Conservation (phyloP, 2,797 vertebrate genomes). For the Lindbergichthys nudifrons region DNA sequence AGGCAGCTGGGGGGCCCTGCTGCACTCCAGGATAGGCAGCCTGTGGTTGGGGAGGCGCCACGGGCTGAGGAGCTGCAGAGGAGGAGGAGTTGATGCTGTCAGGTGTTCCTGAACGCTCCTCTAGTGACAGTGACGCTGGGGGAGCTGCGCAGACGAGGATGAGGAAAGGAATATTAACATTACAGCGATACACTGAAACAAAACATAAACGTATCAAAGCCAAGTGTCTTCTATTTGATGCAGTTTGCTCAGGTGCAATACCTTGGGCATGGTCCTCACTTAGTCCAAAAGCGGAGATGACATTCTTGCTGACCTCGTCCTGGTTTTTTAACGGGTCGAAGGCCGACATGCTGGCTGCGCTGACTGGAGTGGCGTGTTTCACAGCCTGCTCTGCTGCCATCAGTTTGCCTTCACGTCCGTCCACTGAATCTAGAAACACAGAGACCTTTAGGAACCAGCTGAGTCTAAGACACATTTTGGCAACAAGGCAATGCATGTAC, state of each 20-base stretch:
- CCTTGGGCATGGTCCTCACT: conserved; percentile 95
- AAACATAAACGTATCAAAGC: not conserved
- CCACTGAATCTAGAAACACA: conserved; percentile 85
- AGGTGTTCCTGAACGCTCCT: conserved; percentile 96
- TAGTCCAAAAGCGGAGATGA: conserved; percentile 97
- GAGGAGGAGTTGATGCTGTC: conserved; percentile 98
- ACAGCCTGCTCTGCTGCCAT: conserved; percentile 87
- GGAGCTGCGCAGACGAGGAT: conserved; percentile 77
- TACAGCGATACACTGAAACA: not conserved
- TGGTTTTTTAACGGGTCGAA: conserved; percentile 99
- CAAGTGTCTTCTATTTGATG: not conserved
- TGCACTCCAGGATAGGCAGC: conserved; percentile 90
- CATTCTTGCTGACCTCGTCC: conserved; percentile 98
- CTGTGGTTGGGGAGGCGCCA: conserved; percentile 89
- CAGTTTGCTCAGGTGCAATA: conserved; percentile 64
- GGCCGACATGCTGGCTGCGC: conserved; percentile 98
- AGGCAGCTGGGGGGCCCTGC: conserved; percentile 87
- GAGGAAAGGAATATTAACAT: not conserved
- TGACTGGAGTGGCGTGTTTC: conserved; percentile 94
- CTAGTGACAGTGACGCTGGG: conserved; percentile 86
- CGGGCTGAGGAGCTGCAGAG: conserved; percentile 92
- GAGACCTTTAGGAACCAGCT: not conserved
- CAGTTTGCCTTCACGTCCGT: conserved; percentile 92
- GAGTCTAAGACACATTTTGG: conserved; percentile 5
- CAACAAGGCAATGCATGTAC: not conserved